phyloP scores from a whole-genome alignment of 2,888 invertebrate species.

The Mythimna albipuncta region DNA sequence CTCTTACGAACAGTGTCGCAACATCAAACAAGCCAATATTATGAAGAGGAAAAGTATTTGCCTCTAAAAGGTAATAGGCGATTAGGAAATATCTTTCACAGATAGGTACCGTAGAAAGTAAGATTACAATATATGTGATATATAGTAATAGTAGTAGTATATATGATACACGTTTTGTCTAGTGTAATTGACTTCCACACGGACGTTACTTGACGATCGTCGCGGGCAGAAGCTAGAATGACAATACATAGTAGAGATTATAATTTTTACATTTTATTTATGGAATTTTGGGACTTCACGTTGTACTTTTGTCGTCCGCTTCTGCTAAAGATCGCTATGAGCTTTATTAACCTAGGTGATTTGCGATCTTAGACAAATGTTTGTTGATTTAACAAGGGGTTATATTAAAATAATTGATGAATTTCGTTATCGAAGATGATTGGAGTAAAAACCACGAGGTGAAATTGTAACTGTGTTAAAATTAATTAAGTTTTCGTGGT shows the following conservation, averaged over 20 bases:
- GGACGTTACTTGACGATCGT: background rate
- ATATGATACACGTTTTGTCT: background rate
- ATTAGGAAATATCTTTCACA: background rate
- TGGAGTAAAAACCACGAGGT: background rate
- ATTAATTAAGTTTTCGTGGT: no score
- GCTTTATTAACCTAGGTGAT: no score
- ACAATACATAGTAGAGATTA: background rate
- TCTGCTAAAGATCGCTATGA: background rate
- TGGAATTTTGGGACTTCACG: no score
- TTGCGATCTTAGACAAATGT: background rate
- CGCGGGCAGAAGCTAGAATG: background rate
- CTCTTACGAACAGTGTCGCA: no score
- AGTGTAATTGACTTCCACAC: background rate
- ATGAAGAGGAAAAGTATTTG: background rate
- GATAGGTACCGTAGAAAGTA: background rate
- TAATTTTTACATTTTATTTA: background rate
- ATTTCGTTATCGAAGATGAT: background rate
- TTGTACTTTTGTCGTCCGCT: background rate
- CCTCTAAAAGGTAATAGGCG: background rate
- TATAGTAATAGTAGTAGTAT: no score
- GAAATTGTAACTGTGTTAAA: no score
- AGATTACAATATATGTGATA: no score
- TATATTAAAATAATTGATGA: slow-evolving; percentile 2
- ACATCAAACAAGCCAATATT: background rate
- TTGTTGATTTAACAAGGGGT: slow-evolving; percentile 7